Evolutionary conservation across 2,113 vertebrate species (phyloP).

Genomic region (Chloebia gouldiae): DNA sequence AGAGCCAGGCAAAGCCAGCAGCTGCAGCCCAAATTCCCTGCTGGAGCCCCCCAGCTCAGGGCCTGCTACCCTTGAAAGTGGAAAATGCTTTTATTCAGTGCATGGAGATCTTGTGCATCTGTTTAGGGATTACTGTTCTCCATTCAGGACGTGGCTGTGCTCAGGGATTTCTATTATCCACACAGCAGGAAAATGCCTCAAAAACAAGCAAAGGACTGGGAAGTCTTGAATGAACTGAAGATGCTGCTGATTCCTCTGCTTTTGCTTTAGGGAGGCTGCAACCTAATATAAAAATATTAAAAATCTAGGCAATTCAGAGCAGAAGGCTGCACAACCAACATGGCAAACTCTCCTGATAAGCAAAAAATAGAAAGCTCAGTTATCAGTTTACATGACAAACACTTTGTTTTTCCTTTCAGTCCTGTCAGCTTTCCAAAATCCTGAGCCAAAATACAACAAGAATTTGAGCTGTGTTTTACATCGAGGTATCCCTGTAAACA

Average conservation of each 20-base stretch:
- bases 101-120: background rate
- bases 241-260: background rate
- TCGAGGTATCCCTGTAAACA: background rate
- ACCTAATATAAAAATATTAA: background rate
- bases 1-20: background rate
- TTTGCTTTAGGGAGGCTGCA: background rate
- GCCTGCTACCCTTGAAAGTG: background rate
- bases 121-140: background rate
- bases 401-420: slow-evolving; percentile 41
- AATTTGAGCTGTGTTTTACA: slow-evolving; percentile 14
- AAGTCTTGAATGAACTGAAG: background rate
- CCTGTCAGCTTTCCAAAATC: slow-evolving; percentile 46
- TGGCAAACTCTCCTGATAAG: background rate
- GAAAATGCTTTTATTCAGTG: background rate
- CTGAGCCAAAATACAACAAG: slow-evolving; percentile 11
- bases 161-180: background rate
- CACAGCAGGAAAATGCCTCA: background rate
- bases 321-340: background rate
- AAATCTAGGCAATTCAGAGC: background rate
- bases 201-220: background rate
- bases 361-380: background rate
- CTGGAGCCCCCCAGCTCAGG: background rate
- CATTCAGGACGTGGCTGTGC: background rate
- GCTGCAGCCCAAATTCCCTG: background rate
- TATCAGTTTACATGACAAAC: slow-evolving; percentile 38